phyloP scores from a whole-genome alignment of 2,113 vertebrate genomes.

The Amphilophus citrinellus region DNA sequence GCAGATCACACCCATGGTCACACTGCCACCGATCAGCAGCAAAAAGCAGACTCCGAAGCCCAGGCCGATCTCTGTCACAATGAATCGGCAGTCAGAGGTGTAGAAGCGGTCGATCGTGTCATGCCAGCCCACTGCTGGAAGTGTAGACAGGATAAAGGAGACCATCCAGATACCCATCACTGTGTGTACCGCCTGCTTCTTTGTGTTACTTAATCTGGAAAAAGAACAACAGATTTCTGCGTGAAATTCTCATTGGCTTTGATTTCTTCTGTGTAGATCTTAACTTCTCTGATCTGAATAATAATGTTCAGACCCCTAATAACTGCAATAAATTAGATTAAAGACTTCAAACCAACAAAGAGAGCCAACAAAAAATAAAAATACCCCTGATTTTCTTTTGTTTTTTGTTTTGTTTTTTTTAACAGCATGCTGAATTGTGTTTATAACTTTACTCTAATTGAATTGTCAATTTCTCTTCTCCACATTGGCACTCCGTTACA shows the following conservation, averaged over 20 bases:
- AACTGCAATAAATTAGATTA: not conserved
- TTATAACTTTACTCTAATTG: not conserved
- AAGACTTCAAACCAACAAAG: not conserved
- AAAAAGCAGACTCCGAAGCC: slow-evolving; percentile 95
- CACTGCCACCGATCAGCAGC: slow-evolving; percentile 90
- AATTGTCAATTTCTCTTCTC: not conserved
- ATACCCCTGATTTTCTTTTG: too few species aligned
- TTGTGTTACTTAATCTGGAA: slow-evolving; percentile 91
- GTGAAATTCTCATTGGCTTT: not conserved
- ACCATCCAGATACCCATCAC: slow-evolving; percentile 98
- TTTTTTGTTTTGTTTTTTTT: not conserved
- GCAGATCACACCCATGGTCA: slow-evolving; percentile 90
- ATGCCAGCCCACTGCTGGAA: slow-evolving; percentile 94
- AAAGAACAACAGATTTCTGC: slow-evolving; percentile 47
- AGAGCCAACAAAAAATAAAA: not conserved
- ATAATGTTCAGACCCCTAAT: not conserved
- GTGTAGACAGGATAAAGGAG: slow-evolving; percentile 92
- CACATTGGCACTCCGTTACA: not conserved
- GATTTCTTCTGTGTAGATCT: not conserved
- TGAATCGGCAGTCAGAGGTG: slow-evolving; percentile 90
- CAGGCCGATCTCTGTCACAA: slow-evolving; percentile 93
- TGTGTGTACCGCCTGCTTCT: slow-evolving; percentile 93
- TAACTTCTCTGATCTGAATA: not conserved
- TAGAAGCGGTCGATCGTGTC: slow-evolving; percentile 92
- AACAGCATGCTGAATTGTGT: not conserved